A percentile compares a stretch with the other conserved stretches of the same genome.
These are phyloP conservation scores for Phocoena sinus DNA, from an alignment of 2,113 vertebrate species.

Conservation along the genomic window DNA sequence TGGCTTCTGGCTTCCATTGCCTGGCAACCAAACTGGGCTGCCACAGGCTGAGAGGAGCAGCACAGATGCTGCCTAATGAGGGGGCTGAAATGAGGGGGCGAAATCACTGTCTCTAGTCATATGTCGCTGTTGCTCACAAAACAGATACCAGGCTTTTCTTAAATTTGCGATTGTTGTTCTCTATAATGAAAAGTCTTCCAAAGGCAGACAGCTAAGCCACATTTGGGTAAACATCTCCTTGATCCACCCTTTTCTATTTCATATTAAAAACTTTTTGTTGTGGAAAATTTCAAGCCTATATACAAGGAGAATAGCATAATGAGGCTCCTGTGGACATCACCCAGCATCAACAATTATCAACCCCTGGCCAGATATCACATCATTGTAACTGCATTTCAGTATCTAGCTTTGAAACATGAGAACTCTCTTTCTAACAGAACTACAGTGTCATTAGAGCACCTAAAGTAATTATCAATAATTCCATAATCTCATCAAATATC, in stretches of 20 bases:
- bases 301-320: not conserved
- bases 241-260: not conserved
- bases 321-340: not conserved
- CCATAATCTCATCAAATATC: not conserved
- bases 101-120: not conserved
- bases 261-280: not conserved
- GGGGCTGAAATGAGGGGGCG: not conserved
- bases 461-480: not conserved
- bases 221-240: not conserved
- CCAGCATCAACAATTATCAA: not conserved
- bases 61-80: constrained; percentile 15
- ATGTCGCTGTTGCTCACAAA: not conserved
- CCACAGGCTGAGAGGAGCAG: not conserved
- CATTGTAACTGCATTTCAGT: not conserved
- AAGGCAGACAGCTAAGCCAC: not conserved
- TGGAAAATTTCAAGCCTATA: not conserved
- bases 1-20: not conserved
- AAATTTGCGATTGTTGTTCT: not conserved
- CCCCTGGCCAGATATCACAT: not conserved
- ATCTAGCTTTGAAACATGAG: not conserved
- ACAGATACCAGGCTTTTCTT: not conserved
- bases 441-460: not conserved
- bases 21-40: constrained; percentile 6
- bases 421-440: not conserved
- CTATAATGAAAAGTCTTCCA: not conserved